phyloP scores from a whole-genome alignment of 2,797 vertebrate species.

The Buceros bicornis region DNA sequence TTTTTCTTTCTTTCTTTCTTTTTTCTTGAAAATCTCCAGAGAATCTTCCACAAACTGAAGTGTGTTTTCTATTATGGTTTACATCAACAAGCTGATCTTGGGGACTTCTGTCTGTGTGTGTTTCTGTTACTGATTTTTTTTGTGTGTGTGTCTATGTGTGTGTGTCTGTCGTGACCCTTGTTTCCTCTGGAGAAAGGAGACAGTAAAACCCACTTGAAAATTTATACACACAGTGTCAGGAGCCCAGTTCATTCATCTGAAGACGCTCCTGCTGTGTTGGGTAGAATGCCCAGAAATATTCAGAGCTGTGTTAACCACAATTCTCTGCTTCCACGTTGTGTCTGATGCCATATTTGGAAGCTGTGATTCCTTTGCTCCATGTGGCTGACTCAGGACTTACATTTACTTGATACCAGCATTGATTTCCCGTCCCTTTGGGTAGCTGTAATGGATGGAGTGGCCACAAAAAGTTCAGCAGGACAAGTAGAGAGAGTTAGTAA shows the following conservation, averaged over 20 bases:
- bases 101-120: constrained; percentile 42
- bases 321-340: neutral
- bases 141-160: neutral
- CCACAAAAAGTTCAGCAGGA: constrained; percentile 51
- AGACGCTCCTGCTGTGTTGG: constrained; percentile 48
- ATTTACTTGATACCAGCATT: constrained; percentile 37
- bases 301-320: constrained; percentile 57
- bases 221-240: constrained; percentile 47
- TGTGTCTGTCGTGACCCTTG: constrained; percentile 2
- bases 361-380: constrained; percentile 26
- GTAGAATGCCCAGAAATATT: constrained; percentile 68
- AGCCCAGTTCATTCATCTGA: constrained; percentile 61
- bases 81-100: constrained; percentile 44
- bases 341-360: constrained; percentile 59
- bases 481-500: constrained; percentile 33
- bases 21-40: constrained; percentile 24
- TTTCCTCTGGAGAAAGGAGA: constrained; percentile 58
- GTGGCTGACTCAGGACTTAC: constrained; percentile 42
- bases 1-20: neutral
- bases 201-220: constrained; percentile 68
- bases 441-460: constrained; percentile 28
- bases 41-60: constrained; percentile 4
- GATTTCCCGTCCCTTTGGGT: constrained; percentile 42
- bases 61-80: constrained; percentile 55
- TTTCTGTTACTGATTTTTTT: constrained; percentile 22